Evolutionary conservation across 1,140 invertebrate genomes (phyloP).

Genomic region (Halictus rubicundus): DNA sequence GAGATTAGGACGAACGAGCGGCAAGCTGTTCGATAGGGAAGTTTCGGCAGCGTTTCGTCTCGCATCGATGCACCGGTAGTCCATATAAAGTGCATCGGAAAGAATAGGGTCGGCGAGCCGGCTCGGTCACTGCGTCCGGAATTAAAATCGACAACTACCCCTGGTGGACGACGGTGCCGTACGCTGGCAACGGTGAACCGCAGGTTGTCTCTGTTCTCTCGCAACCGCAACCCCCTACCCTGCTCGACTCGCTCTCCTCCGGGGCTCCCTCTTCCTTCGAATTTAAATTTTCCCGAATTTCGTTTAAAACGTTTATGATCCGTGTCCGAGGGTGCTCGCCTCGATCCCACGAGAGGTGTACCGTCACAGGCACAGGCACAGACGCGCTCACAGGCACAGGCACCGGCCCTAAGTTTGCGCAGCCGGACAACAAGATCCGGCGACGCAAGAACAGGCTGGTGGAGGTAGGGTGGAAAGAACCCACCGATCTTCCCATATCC

Average conservation of each 20-base stretch:
- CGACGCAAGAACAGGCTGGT: not conserved
- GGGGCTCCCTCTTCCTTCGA: conserved; percentile 56
- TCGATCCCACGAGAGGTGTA: conserved; percentile 34
- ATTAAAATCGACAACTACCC: conserved; percentile 35
- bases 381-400: too few species aligned
- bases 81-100: conserved; percentile 17
- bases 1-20: not conserved
- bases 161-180: not conserved
- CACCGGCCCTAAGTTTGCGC: conserved; percentile 70
- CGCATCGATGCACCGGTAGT: conserved; percentile 27
- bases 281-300: conserved; percentile 76
- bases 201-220: conserved; percentile 20
- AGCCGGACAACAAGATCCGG: conserved; percentile 70
- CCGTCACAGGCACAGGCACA: too few species aligned
- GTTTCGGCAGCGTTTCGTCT: conserved; percentile 7
- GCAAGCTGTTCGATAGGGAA: not conserved
- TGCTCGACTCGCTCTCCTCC: not conserved
- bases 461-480: not conserved
- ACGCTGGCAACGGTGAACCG: conserved; percentile 1
- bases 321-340: conserved; percentile 72
- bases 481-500: conserved; percentile 67
- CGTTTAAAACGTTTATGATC: conserved; percentile 80
- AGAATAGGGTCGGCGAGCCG: conserved; percentile 31
- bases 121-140: conserved; percentile 23
- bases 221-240: conserved; percentile 1